Percentiles rank a stretch among this genome's conserved stretches.
Conservation (phyloP, 2,797 vertebrate genomes). For the Scyliorhinus canicula region DNA sequence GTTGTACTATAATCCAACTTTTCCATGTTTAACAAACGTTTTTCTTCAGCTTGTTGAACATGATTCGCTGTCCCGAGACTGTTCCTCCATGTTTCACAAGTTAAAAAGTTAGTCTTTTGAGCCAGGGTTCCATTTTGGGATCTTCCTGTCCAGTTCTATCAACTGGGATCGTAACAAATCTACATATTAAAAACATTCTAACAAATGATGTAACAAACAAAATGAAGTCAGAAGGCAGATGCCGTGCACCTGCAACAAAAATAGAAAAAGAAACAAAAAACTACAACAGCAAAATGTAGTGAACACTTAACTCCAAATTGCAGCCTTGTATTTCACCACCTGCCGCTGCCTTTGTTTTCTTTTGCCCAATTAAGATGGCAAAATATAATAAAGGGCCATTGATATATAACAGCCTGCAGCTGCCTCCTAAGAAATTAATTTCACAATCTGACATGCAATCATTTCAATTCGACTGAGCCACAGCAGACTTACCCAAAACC, state of each 20-base stretch:
- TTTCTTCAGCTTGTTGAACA: too few relatives aligned
- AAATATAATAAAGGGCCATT: not conserved
- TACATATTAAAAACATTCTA: not conserved
- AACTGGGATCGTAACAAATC: too few relatives aligned
- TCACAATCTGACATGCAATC: not conserved
- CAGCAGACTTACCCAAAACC: not conserved
- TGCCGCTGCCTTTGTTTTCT: not conserved
- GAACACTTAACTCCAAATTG: not conserved
- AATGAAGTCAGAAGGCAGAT: not conserved
- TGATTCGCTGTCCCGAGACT: too few relatives aligned
- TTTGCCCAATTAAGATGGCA: not conserved
- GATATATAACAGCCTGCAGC: not conserved
- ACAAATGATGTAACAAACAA: slow-evolving; percentile 10
- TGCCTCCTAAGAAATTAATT: not conserved
- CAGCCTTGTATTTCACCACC: slow-evolving; percentile 11
- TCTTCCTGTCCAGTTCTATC: too few relatives aligned
- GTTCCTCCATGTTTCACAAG: too few relatives aligned
- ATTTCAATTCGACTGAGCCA: not conserved
- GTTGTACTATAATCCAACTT: too few relatives aligned
- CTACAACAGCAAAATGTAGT: not conserved
- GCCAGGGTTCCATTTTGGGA: too few relatives aligned
- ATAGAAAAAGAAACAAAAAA: not conserved
- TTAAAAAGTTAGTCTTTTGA: too few relatives aligned
- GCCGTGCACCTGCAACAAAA: slow-evolving; percentile 8
- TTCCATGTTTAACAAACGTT: too few relatives aligned